Conservation (phyloP, 2,113 vertebrate species). For the Carassius carassius region DNA sequence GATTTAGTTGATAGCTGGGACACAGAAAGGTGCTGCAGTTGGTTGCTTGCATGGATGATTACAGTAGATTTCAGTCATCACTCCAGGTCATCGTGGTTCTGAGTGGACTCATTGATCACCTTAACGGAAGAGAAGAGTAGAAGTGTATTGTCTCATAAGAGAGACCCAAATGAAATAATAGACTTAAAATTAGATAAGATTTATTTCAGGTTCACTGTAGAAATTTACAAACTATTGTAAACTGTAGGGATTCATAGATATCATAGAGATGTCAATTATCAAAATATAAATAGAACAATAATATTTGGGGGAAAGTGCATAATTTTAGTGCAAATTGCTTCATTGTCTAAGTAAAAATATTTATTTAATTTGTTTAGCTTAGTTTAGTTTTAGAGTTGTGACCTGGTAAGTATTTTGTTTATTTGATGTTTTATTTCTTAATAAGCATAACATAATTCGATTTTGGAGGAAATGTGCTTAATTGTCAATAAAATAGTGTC, state of each 20-base stretch:
- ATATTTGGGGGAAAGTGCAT: not conserved
- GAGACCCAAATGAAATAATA: not conserved
- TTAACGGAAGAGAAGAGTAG: constrained; percentile 38
- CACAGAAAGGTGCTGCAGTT: not conserved
- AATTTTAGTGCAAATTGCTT: not conserved
- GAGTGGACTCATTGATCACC: constrained; percentile 76
- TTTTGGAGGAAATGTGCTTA: not conserved
- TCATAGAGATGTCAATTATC: not conserved
- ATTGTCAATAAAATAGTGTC: not conserved
- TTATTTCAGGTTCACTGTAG: not conserved
- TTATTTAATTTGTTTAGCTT: not conserved
- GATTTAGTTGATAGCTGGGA: not conserved
- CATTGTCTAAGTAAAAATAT: too few species aligned
- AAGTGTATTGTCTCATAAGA: not conserved
- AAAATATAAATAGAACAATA: not conserved
- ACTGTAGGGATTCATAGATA: not conserved
- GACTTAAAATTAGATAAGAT: not conserved
- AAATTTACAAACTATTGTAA: not conserved
- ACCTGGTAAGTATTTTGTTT: not conserved
- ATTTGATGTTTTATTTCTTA: not conserved
- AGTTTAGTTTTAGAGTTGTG: not conserved
- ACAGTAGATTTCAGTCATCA: constrained; percentile 32
- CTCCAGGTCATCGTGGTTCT: constrained; percentile 73
- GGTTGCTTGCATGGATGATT: constrained; percentile 18
- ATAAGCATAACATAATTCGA: not conserved